Percentiles rank a stretch among this genome's conserved stretches.
Conservation (phyloP, 2,888 invertebrate species). For the Nemurella pictetii region DNA sequence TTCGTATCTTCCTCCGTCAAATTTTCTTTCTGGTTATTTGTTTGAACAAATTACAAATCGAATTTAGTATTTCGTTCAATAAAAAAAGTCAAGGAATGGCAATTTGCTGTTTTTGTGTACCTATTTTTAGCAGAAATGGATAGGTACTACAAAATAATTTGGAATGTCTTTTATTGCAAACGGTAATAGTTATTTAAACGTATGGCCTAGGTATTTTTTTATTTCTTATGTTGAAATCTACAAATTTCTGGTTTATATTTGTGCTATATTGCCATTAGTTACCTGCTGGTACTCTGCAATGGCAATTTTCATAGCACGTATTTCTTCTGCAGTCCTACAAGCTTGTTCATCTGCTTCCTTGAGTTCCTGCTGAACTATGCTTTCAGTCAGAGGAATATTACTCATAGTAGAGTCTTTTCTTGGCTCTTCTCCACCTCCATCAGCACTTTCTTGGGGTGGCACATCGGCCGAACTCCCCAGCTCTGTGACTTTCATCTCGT, state of each 20-base stretch:
- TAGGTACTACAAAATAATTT: too few relatives aligned
- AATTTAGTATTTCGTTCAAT: neutral
- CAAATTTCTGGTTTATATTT: neutral
- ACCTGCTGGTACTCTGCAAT: constrained; percentile 52
- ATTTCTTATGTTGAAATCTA: neutral
- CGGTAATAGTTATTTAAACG: too few relatives aligned
- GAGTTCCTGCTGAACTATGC: constrained; percentile 52
- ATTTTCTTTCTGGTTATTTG: constrained; percentile 56
- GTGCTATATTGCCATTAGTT: too few relatives aligned
- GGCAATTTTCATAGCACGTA: constrained; percentile 52
- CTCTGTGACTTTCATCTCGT: neutral
- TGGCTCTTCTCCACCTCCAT: neutral
- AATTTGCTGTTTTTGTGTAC: too few relatives aligned
- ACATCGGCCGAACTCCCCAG: neutral
- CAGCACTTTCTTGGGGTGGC: neutral
- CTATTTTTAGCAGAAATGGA: too few relatives aligned
- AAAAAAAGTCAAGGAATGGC: neutral
- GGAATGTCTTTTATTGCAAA: too few relatives aligned
- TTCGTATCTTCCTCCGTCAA: constrained; percentile 62
- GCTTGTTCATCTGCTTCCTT: constrained; percentile 56
- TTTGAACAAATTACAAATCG: constrained; percentile 17
- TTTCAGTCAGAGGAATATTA: constrained; percentile 47
- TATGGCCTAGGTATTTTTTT: too few relatives aligned
- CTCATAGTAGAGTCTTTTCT: constrained; percentile 42
- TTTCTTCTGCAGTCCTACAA: constrained; percentile 54